phyloP scores from a whole-genome alignment of 2,797 vertebrate genomes.

The Pangasius krempfi region DNA sequence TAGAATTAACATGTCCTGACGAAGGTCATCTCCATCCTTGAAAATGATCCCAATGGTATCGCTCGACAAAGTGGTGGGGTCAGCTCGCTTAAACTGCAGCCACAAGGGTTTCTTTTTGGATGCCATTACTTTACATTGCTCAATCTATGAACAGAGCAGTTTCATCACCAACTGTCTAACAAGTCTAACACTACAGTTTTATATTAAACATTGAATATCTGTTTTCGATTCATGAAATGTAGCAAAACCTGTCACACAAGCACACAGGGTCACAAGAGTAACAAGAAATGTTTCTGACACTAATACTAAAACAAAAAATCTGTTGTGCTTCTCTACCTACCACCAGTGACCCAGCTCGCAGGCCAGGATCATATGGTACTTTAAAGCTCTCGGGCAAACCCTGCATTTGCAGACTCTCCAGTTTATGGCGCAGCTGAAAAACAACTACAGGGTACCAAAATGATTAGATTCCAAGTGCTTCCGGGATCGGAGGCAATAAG shows the following conservation, averaged over 20 bases:
- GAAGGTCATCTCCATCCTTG: conserved; percentile 95
- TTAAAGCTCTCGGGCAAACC: conserved; percentile 89
- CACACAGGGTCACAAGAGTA: neutral
- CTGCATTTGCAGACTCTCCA: conserved; percentile 87
- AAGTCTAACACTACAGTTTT: neutral
- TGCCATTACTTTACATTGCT: conserved; percentile 98
- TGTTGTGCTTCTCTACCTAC: conserved; percentile 69
- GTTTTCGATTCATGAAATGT: neutral
- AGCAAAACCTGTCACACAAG: conserved; percentile 2
- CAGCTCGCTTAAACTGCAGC: conserved; percentile 95
- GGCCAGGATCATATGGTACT: conserved; percentile 94
- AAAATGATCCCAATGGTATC: conserved; percentile 98
- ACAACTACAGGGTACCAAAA: conserved; percentile 76
- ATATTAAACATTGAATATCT: neutral
- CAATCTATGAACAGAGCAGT: conserved; percentile 76
- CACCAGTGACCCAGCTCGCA: conserved; percentile 89
- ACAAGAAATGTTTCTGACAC: neutral
- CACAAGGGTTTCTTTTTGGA: conserved; percentile 98
- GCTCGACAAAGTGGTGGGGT: conserved; percentile 87
- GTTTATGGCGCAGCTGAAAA: conserved; percentile 89
- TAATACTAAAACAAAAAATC: neutral
- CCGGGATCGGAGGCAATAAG: neutral
- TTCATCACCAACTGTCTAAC: neutral
- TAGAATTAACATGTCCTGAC: conserved; percentile 98
- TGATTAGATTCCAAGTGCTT: neutral